Base-by-base conservation (phyloP, 2,113 vertebrate genomes). In the Actenoides hombroni region DNA sequence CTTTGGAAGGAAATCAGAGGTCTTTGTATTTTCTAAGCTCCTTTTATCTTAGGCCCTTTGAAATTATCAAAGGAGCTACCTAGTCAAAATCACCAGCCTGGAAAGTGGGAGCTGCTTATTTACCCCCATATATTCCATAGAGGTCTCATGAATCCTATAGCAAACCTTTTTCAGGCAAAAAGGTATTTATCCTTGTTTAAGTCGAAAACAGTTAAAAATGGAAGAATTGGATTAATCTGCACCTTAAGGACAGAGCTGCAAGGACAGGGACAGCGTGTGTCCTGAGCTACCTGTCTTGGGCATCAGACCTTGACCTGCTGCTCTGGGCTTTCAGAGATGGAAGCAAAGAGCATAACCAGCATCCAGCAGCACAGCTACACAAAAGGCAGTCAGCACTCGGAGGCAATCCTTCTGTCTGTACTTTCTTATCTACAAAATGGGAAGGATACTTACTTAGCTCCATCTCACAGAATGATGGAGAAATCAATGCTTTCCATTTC, bases 11-110 rank as follows among this genome's bases (percentile, higher is more conserved):
- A 96, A 95, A 92, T 39, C 39, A 44, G 76, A 84, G 28, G 60
- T 44, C 33, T 89, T 83, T 68, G 10, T 65, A 57, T 79, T 88
- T 84, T 86, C 48, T 51, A 92, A 93, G 24, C 42, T 88, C 14
- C 64, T 96, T 92, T 93, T 88, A 81, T 94, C 73, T 85, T 11
- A 64, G 35, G 33, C 19, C 16, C 68, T 78, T 90, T 86, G 88
- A 94, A 90, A 84, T 68, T 53, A 78, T 71, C n/a, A 46, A 73
- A 94, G 53, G 53, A 80, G 21, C 25, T 39, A 73, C 33, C 28
- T n/a, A 77, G n/a, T 86, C 48, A 84, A 81, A 92, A n/a, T 33
- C 49, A 79, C 28, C 9, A 71, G 65, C 73, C 61, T 68, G 51
- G 35, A 48, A 84, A 80, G n/a, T 0, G 5, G 39, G 56, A 71